Conservation (phyloP, 30 jellyfish, hydroid and myxozoan genomes). For the Turritopsis dohrnii region DNA sequence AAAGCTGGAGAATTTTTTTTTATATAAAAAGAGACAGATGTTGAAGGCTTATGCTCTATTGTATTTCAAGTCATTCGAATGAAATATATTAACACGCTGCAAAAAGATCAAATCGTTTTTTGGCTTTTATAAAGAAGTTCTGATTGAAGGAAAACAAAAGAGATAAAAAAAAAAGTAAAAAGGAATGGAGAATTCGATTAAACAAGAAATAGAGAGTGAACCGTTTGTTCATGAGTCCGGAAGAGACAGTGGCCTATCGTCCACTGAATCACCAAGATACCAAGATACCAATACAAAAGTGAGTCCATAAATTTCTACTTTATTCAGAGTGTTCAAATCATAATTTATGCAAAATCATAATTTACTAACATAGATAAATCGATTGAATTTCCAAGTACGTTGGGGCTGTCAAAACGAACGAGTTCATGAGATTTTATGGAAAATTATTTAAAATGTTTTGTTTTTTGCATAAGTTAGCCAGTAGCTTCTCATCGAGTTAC, state of each 20-base stretch:
- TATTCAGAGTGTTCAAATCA: not conserved
- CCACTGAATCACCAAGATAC: constrained; percentile 24
- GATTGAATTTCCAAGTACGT: not conserved
- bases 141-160: not conserved
- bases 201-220: not conserved
- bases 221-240: constrained; percentile 4
- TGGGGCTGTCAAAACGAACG: not conserved
- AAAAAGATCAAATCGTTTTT: not conserved
- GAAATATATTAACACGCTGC: not conserved
- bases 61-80: not conserved
- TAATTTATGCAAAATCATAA: not conserved
- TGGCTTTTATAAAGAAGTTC: not conserved
- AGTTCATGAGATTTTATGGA: too few species aligned
- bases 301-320: not conserved
- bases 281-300: constrained; percentile 29
- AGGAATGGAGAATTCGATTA: not conserved
- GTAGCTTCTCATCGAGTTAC: too few species aligned
- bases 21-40: not conserved
- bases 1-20: too few species aligned
- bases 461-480: too few species aligned
- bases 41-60: not conserved
- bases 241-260: constrained; percentile 24
- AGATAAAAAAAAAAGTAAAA: not conserved
- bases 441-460: too few species aligned
- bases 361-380: not conserved